Percentiles rank a stretch among this genome's conserved stretches.
phyloP scores from a whole-genome alignment of 2,888 invertebrate genomes.

The Lithophane leautieri region DNA sequence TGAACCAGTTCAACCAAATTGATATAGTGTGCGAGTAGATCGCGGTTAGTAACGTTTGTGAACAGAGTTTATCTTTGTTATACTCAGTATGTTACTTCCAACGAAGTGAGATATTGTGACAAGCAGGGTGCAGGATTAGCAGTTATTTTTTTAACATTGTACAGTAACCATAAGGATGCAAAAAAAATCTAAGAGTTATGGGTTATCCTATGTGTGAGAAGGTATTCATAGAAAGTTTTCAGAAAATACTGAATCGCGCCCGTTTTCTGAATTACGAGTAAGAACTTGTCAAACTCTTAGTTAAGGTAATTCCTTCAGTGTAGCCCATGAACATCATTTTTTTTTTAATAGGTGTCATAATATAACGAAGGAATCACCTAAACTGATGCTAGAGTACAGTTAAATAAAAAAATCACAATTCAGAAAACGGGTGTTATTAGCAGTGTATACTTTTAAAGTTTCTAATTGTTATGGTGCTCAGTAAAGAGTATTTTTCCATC shows the following conservation, averaged over 20 bases:
- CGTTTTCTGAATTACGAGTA: background rate
- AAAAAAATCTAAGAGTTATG: background rate
- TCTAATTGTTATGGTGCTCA: background rate
- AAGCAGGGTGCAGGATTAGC: too few species aligned
- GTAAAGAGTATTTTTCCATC: background rate
- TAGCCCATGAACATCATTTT: too few species aligned
- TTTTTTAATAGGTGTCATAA: too few species aligned
- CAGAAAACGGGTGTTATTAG: too few species aligned
- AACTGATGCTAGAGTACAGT: too few species aligned
- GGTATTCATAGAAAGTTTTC: background rate
- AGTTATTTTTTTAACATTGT: background rate
- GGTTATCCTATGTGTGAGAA: background rate
- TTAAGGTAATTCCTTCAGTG: too few species aligned
- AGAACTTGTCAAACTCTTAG: too few species aligned
- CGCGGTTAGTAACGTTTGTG: slow-evolving; percentile 26
- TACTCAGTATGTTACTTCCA: slow-evolving; percentile 14
- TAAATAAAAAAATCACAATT: too few species aligned
- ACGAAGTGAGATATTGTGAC: background rate
- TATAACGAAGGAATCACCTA: too few species aligned
- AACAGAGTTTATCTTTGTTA: slow-evolving; percentile 28
- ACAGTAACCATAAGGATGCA: background rate
- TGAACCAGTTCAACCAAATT: slow-evolving; percentile 56
- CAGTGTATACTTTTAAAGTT: background rate
- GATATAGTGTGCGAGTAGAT: slow-evolving; percentile 55
- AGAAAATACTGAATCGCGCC: background rate